phyloP scores from a whole-genome alignment of 2,888 invertebrate species.

The Crossocerus cetratus region DNA sequence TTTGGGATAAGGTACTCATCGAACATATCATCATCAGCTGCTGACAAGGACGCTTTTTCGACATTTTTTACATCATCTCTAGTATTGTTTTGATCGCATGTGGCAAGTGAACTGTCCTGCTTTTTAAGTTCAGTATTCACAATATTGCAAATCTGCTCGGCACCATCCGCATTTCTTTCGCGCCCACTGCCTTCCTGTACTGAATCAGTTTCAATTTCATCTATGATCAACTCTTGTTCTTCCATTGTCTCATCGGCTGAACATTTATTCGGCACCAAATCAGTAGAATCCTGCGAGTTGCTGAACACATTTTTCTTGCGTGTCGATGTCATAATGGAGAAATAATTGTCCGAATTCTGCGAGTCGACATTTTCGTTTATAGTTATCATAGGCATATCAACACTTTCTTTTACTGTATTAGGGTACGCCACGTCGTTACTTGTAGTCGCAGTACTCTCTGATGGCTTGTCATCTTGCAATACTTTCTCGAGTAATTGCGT shows the following conservation, averaged over 20 bases:
- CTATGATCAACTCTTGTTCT: not conserved
- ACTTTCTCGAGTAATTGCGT: constrained; percentile 66
- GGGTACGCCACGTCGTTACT: not conserved
- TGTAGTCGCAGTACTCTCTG: not conserved
- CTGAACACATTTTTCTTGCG: constrained; percentile 37
- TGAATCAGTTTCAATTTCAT: not conserved
- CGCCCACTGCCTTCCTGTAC: not conserved
- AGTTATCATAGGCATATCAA: not conserved
- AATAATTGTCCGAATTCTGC: constrained; percentile 40
- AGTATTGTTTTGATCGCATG: not conserved
- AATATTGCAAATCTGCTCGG: not conserved
- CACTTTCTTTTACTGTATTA: constrained; percentile 4
- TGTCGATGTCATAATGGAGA: constrained; percentile 35
- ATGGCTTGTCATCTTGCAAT: constrained; percentile 50
- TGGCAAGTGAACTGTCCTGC: not conserved
- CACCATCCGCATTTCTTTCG: not conserved
- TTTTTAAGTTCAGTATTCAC: not conserved
- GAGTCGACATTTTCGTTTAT: constrained; percentile 33
- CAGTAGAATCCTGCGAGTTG: constrained; percentile 17
- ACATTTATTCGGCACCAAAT: not conserved
- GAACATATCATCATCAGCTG: not conserved
- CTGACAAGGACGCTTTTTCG: not conserved
- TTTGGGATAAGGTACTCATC: not conserved
- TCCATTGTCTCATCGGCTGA: not conserved
- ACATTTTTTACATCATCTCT: not conserved